Evolutionary conservation across 2,797 vertebrate genomes (phyloP), one percentile per base, ranked within the genome.

Genomic region (Parauchenoglanis punctatus): DNA sequence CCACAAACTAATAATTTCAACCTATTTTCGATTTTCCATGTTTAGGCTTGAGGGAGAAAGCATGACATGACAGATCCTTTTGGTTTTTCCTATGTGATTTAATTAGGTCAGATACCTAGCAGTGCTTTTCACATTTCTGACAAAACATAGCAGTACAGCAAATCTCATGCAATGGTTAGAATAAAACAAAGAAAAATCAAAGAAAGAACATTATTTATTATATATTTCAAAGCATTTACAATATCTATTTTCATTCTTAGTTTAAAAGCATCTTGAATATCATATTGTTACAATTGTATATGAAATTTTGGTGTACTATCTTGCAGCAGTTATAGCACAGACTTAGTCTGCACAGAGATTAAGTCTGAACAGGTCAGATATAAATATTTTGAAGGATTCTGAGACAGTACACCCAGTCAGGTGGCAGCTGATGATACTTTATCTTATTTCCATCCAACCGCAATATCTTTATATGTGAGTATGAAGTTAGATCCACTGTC

Each of bases 371-470:
- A 77, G 46, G 58, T 95, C 93, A 96, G 54, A 96, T 86, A 70
- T 92, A 94, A 88, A 96, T 94, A 23, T 87, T 89, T 52, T 94
- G 91, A 23, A 96, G 91, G 18, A 95, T 93, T 88, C 95, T 85
- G 73, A 96, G 93, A 80, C 96, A 97, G 92, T 91, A 94, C n/a
- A 93, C 92, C 95, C 95, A 96, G 84, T 96, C 94, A 2, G 92
- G 86, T 2, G 96, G 95, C 63, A 96, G 93, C 80, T 95, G 94
- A 17, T 95, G 92, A 89, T 93, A 89, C 58, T 91, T 88, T 78
- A 96, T 67, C 83, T 92, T 92, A 92, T 96, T 97, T 65, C 95
- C 96, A 13, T 97, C 96, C 90, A 96, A 87, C 56, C 96, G 92
- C 25, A 96, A 91, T 80, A 95, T 91, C 92, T 93, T 95, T 87